A percentile compares a stretch with the other conserved stretches of the same genome.
phyloP scores from a whole-genome alignment of 2,113 vertebrate genomes.

The Calypte anna region DNA sequence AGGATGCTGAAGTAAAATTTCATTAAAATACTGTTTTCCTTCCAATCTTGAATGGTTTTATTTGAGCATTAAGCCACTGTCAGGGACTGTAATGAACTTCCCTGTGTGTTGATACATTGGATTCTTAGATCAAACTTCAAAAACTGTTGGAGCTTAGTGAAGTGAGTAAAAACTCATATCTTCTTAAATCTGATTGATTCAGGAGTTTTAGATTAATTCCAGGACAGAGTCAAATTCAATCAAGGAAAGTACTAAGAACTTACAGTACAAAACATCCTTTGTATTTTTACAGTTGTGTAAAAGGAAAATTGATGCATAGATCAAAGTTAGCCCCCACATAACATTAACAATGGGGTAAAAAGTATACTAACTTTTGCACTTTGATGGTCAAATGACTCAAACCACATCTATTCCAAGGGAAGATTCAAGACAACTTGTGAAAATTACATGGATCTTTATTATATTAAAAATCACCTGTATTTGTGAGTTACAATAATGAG shows the following conservation, averaged over 20 bases:
- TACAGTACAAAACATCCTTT: constrained; percentile 27
- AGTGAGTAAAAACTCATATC: constrained; percentile 13
- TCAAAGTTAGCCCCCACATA: not conserved
- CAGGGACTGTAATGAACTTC: not conserved
- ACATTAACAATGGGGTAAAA: not conserved
- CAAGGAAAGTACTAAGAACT: constrained; percentile 45
- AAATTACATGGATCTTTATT: not conserved
- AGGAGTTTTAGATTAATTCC: constrained; percentile 63
- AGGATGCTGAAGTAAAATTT: not conserved
- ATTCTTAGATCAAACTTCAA: constrained; percentile 36
- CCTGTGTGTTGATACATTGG: not conserved
- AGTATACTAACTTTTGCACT: not conserved
- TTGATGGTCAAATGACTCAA: not conserved
- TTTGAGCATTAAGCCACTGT: not conserved
- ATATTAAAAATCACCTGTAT: not conserved
- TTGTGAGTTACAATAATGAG: not conserved
- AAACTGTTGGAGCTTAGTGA: constrained; percentile 11
- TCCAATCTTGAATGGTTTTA: not conserved
- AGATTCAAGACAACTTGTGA: not conserved
- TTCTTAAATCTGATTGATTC: constrained; percentile 51
- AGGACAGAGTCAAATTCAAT: constrained; percentile 16
- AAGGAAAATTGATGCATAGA: constrained; percentile 1
- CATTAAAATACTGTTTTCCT: not conserved
- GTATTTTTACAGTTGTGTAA: constrained; percentile 2
- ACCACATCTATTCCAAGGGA: not conserved